Conservation (phyloP, 2,113 vertebrate species). For the Gallinago paraguaiae region DNA sequence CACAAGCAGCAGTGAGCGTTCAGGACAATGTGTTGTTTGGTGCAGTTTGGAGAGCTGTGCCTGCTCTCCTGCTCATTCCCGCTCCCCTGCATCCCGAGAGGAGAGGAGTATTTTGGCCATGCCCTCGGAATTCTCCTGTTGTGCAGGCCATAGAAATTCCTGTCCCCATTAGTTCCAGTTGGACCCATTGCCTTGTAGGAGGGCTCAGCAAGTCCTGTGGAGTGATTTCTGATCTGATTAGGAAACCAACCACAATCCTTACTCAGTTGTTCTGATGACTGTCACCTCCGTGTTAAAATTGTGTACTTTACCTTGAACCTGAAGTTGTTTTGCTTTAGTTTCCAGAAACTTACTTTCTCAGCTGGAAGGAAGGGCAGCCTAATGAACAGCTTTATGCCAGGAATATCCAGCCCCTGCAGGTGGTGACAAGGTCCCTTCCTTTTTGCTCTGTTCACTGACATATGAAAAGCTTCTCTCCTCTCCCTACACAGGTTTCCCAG, state of each 20-base stretch:
- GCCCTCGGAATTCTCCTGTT: too few species aligned
- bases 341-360: background rate
- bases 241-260: background rate
- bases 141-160: accelerated
- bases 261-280: background rate
- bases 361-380: background rate
- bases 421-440: background rate
- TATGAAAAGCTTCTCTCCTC: background rate
- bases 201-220: background rate
- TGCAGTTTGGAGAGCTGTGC: background rate
- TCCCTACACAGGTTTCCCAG: background rate
- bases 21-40: accelerated
- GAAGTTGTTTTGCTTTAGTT: background rate
- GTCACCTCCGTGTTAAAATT: accelerated
- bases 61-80: accelerated
- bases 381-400: background rate
- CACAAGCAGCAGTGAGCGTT: background rate
- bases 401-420: background rate
- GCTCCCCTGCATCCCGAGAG: background rate
- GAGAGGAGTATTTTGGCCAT: accelerated
- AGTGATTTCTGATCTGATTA: background rate
- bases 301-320: background rate
- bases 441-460: background rate
- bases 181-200: background rate
- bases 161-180: background rate